phyloP scores from a whole-genome alignment of 2,888 invertebrate genomes.

The Polymixis lichenea region DNA sequence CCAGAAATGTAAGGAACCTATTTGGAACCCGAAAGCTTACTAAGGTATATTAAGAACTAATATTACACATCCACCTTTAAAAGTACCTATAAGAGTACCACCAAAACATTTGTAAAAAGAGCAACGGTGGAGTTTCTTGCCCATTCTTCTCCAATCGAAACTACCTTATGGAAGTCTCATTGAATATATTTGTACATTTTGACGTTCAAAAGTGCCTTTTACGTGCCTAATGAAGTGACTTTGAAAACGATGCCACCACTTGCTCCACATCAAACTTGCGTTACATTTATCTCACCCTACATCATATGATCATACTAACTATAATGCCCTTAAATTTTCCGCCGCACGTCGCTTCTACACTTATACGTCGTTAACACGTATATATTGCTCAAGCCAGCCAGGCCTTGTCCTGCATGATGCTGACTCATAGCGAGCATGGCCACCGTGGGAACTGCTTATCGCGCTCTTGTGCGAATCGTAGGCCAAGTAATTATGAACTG shows the following conservation, averaged over 20 bases:
- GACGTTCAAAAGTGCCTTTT: too few relatives aligned
- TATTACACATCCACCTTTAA: neutral
- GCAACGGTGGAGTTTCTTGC: too few relatives aligned
- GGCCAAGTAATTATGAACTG: slow-evolving; percentile 66
- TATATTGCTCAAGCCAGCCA: slow-evolving; percentile 73
- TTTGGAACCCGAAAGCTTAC: neutral
- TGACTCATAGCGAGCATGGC: slow-evolving; percentile 78
- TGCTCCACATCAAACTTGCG: slow-evolving; percentile 30
- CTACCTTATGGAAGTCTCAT: too few relatives aligned
- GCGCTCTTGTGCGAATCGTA: slow-evolving; percentile 70
- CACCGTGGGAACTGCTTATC: slow-evolving; percentile 80
- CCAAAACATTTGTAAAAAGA: too few relatives aligned
- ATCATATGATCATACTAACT: slow-evolving; percentile 66
- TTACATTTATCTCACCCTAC: slow-evolving; percentile 56
- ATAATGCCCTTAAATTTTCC: slow-evolving; percentile 76
- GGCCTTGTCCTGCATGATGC: slow-evolving; percentile 80
- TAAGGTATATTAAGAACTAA: too few relatives aligned
- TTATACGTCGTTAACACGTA: slow-evolving; percentile 85
- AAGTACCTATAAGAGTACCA: neutral
- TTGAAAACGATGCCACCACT: neutral
- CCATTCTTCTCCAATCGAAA: too few relatives aligned
- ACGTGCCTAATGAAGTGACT: too few relatives aligned
- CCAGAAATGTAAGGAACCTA: neutral
- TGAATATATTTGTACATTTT: too few relatives aligned
- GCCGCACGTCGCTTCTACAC: slow-evolving; percentile 67